These are phyloP conservation scores for Gastracanthus pulcherrimus DNA, from an alignment of 2,888 invertebrate species.

Conservation along the genomic window DNA sequence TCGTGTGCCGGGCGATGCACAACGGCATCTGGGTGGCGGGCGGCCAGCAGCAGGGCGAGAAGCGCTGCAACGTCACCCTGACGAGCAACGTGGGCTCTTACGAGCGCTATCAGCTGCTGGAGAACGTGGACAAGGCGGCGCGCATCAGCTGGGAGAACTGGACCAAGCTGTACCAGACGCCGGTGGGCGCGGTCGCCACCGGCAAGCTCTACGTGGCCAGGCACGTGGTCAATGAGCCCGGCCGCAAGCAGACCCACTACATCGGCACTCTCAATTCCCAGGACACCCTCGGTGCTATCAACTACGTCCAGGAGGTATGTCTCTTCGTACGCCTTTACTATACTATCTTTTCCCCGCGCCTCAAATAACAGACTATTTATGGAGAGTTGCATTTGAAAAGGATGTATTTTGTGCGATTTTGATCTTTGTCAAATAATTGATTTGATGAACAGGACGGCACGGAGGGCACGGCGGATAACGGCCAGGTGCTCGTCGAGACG, in stretches of 20 bases:
- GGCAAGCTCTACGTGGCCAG: slow-evolving; percentile 78
- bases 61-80: slow-evolving; percentile 83
- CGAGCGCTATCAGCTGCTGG: slow-evolving; percentile 84
- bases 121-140: slow-evolving; percentile 88
- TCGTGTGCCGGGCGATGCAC: slow-evolving; percentile 86
- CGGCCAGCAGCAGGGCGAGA: slow-evolving; percentile 81
- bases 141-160: slow-evolving; percentile 88
- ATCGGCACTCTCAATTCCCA: slow-evolving; percentile 85
- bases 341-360: too few species aligned
- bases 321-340: too few species aligned
- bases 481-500: slow-evolving; percentile 88
- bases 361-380: too few species aligned
- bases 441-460: slow-evolving; percentile 69
- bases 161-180: slow-evolving; percentile 83
- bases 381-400: too few species aligned
- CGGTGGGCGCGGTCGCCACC: slow-evolving; percentile 84
- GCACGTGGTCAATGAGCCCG: slow-evolving; percentile 29
- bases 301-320: slow-evolving; percentile 83
- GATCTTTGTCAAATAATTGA: too few species aligned
- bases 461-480: slow-evolving; percentile 73
- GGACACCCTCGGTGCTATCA: slow-evolving; percentile 84
- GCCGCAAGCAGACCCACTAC: slow-evolving; percentile 79
- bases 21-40: slow-evolving; percentile 88
- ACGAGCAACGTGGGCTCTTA: slow-evolving; percentile 81
- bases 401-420: too few species aligned